A percentile compares a stretch with the other conserved stretches of the same genome.
phyloP scores from a whole-genome alignment of 2,888 invertebrate genomes.

The Brassicogethes aeneus region DNA sequence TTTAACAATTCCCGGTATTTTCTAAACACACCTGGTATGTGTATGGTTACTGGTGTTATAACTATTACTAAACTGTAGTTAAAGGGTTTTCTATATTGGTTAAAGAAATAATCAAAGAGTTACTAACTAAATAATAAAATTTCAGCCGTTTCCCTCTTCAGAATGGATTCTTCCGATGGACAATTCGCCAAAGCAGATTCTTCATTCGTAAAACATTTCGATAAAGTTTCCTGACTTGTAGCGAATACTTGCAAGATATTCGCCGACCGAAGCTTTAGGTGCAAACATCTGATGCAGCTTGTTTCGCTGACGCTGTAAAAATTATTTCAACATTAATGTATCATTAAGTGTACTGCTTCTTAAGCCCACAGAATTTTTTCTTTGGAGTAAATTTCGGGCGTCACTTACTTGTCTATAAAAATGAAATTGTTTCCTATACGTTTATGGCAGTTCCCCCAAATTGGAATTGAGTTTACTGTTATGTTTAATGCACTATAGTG shows the following conservation, averaged over 20 bases:
- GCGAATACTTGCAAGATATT: slow-evolving; percentile 54
- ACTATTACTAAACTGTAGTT: too few relatives aligned
- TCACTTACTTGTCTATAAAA: slow-evolving; percentile 48
- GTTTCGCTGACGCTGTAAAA: slow-evolving; percentile 46
- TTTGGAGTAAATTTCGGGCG: too few relatives aligned
- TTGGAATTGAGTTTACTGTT: slow-evolving; percentile 53
- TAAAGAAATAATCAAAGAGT: too few relatives aligned
- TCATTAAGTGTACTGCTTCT: background rate
- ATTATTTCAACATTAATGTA: slow-evolving; percentile 5
- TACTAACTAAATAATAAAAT: slow-evolving; percentile 54
- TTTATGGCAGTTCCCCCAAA: slow-evolving; percentile 56
- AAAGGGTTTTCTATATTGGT: too few relatives aligned
- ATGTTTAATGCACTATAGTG: slow-evolving; percentile 53
- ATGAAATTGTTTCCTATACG: slow-evolving; percentile 52
- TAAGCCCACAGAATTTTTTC: too few relatives aligned
- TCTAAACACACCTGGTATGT: too few relatives aligned
- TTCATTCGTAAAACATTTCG: slow-evolving; percentile 52
- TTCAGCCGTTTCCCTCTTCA: slow-evolving; percentile 33
- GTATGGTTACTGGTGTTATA: too few relatives aligned
- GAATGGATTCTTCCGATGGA: slow-evolving; percentile 40
- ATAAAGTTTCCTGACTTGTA: slow-evolving; percentile 45
- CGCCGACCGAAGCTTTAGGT: slow-evolving; percentile 48
- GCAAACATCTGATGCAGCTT: slow-evolving; percentile 53
- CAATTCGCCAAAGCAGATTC: slow-evolving; percentile 50
- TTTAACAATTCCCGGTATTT: too few relatives aligned